A percentile compares a stretch with the other conserved stretches of the same genome.
phyloP scores from a whole-genome alignment of 2,113 vertebrate genomes.

The Proterorhinus semilunaris region DNA sequence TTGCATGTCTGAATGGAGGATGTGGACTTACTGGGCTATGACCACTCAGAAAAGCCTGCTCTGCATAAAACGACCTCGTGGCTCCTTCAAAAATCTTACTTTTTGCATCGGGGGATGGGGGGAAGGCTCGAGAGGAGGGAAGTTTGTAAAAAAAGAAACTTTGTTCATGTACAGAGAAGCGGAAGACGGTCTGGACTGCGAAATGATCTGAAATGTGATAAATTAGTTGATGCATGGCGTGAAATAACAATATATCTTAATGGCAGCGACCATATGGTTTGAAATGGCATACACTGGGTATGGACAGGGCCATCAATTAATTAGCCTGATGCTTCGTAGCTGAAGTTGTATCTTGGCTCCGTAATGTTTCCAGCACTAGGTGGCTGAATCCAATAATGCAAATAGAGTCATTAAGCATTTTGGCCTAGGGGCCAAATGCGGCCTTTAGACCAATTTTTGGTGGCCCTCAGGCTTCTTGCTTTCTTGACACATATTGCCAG shows the following conservation, averaged over 20 bases:
- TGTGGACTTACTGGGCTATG: slow-evolving; percentile 63
- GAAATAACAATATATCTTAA: slow-evolving; percentile 1
- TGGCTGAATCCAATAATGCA: slow-evolving; percentile 1
- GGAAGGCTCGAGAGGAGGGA: slow-evolving; percentile 3
- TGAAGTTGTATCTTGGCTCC: neutral
- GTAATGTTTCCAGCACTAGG: neutral
- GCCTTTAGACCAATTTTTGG: no score
- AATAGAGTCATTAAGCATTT: neutral
- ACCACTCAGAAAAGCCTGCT: slow-evolving; percentile 48
- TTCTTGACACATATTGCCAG: no score
- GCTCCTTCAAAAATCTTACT: slow-evolving; percentile 15
- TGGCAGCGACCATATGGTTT: slow-evolving; percentile 2
- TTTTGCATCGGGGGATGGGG: slow-evolving; percentile 17
- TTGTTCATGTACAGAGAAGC: neutral
- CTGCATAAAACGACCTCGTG: slow-evolving; percentile 53
- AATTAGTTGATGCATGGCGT: neutral
- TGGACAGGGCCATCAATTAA: slow-evolving; percentile 8
- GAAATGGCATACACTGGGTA: slow-evolving; percentile 2
- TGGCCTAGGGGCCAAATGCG: no score
- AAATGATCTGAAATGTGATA: neutral
- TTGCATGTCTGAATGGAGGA: slow-evolving; percentile 59
- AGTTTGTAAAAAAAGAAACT: slow-evolving; percentile 22
- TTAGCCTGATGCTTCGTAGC: neutral
- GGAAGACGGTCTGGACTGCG: neutral
- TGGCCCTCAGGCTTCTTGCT: no score